Evolutionary conservation across 2,113 vertebrate genomes (phyloP).

Genomic region (Scortum barcoo): DNA sequence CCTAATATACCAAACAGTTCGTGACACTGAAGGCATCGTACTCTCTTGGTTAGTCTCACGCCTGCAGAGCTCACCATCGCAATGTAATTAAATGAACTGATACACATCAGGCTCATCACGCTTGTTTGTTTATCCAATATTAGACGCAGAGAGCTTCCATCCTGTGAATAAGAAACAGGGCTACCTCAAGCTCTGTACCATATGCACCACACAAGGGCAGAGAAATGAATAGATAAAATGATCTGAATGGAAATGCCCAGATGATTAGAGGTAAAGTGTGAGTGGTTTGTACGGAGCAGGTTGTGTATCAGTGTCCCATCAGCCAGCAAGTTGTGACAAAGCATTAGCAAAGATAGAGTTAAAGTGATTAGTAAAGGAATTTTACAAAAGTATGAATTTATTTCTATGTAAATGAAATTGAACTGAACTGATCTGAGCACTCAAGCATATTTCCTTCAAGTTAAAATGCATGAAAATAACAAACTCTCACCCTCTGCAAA

Average conservation of each 20-base stretch:
- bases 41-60: slow-evolving; percentile 60
- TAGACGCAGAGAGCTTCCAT: slow-evolving; percentile 53
- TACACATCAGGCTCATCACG: slow-evolving; percentile 58
- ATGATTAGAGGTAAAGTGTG: not conserved
- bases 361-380: not conserved
- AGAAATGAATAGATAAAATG: slow-evolving; percentile 17
- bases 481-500: slow-evolving; percentile 3
- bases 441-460: not conserved
- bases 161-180: slow-evolving; percentile 59
- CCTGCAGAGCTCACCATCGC: slow-evolving; percentile 61
- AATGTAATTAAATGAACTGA: slow-evolving; percentile 75
- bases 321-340: not conserved
- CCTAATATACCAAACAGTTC: slow-evolving; percentile 31
- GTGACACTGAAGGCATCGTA: slow-evolving; percentile 41
- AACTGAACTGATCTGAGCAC: not conserved
- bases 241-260: not conserved
- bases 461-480: slow-evolving; percentile 18
- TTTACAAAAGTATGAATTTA: not conserved
- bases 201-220: slow-evolving; percentile 27
- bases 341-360: not conserved
- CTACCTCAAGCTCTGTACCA: not conserved
- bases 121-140: slow-evolving; percentile 76
- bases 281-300: slow-evolving; percentile 9
- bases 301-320: not conserved
- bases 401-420: not conserved